phyloP scores from a whole-genome alignment of 2,113 vertebrate species.

The Tragelaphus strepsiceros region DNA sequence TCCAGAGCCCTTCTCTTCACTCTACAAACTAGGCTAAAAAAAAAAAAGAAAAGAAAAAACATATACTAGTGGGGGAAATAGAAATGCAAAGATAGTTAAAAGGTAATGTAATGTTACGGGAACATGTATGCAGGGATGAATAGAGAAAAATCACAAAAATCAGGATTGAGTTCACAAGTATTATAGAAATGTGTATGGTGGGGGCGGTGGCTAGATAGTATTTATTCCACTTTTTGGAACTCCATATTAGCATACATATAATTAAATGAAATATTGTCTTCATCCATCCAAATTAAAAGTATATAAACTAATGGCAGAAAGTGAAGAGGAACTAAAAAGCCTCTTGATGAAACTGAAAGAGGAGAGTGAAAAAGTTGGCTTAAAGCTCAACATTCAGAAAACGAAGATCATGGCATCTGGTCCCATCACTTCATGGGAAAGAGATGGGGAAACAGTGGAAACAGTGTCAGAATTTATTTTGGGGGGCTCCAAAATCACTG shows the following conservation, averaged over 20 bases:
- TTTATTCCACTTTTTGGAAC: neutral
- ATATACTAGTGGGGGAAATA: neutral
- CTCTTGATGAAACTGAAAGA: no score
- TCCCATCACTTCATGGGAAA: no score
- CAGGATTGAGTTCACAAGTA: neutral
- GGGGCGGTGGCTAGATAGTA: neutral
- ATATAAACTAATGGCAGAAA: neutral
- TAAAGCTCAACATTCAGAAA: no score
- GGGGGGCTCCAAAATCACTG: no score
- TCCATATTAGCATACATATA: neutral
- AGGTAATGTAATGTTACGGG: neutral
- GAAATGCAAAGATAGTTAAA: neutral
- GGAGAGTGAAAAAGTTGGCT: no score
- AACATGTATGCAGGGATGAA: neutral
- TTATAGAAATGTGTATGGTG: neutral
- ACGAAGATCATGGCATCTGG: fast-evolving
- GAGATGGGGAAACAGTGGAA: no score
- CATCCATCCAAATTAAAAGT: neutral
- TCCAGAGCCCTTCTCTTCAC: neutral
- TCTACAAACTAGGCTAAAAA: neutral
- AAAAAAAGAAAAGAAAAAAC: neutral
- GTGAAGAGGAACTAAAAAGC: no score
- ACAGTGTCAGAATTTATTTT: no score
- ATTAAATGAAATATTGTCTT: neutral
- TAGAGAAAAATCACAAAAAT: neutral